Conservation (phyloP, 2,797 vertebrate species). For the Nasua narica region DNA sequence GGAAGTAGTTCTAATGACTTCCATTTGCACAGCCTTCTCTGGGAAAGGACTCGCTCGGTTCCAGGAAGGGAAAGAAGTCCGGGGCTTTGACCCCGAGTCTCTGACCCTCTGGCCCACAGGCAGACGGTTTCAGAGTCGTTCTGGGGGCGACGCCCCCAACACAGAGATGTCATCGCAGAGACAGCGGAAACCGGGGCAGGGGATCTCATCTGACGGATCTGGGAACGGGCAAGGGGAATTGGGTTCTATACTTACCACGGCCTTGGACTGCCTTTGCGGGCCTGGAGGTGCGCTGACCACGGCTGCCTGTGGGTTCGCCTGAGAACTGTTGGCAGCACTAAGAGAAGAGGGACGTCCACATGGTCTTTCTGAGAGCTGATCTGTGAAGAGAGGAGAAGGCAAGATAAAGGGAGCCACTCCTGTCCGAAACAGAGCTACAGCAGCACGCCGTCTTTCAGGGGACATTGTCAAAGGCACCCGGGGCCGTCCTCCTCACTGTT, state of each 20-base stretch:
- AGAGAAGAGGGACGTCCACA: slow-evolving; percentile 86
- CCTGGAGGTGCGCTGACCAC: slow-evolving; percentile 82
- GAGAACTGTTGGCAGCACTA: slow-evolving; percentile 84
- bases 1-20: neutral
- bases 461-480: neutral
- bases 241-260: slow-evolving; percentile 84
- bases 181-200: neutral
- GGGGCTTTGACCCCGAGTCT: neutral
- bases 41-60: neutral
- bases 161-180: neutral
- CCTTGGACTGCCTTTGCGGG: slow-evolving; percentile 90
- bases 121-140: neutral
- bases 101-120: neutral
- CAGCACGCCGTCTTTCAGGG: neutral
- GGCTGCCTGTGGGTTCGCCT: slow-evolving; percentile 74
- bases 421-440: slow-evolving; percentile 5
- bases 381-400: slow-evolving; percentile 81
- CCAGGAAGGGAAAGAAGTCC: neutral
- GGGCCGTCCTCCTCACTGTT: neutral
- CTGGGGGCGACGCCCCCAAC: neutral
- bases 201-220: neutral
- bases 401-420: neutral
- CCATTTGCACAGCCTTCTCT: neutral
- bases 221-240: neutral
- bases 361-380: slow-evolving; percentile 88